A percentile compares a stretch with the other conserved stretches of the same genome.
phyloP scores from a whole-genome alignment of 2,797 vertebrate genomes.

The Platalea minor region DNA sequence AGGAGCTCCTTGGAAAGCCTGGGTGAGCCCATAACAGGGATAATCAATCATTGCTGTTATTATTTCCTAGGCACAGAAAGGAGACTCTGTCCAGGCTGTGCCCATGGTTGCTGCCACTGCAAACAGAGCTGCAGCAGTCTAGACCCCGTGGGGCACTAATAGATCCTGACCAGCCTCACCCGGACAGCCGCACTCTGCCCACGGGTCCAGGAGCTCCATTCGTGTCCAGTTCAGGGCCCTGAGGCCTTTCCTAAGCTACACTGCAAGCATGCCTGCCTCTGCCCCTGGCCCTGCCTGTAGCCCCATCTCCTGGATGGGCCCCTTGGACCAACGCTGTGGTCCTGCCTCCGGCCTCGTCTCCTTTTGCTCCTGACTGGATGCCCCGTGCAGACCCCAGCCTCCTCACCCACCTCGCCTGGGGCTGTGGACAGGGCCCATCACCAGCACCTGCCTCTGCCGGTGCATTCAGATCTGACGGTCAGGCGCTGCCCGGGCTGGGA shows the following conservation, averaged over 20 bases:
- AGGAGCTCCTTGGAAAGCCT: background rate
- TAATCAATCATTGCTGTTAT: background rate
- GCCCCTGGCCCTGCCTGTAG: background rate
- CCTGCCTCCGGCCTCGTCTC: background rate
- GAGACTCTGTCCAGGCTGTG: background rate
- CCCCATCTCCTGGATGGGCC: background rate
- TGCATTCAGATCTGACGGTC: rapidly evolving
- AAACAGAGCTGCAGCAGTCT: background rate
- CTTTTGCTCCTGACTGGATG: background rate
- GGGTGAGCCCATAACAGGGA: rapidly evolving
- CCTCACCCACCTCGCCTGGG: background rate
- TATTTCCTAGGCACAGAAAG: background rate
- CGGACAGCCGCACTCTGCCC: rapidly evolving
- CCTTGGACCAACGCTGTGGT: background rate
- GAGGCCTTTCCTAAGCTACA: background rate
- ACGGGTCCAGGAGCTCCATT: background rate
- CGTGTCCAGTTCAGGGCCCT: rapidly evolving
- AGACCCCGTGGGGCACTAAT: background rate
- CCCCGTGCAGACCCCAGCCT: background rate
- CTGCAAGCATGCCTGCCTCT: background rate
- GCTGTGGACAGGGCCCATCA: rapidly evolving
- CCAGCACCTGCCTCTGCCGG: background rate
- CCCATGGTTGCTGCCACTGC: background rate
- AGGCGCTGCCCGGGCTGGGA: background rate
- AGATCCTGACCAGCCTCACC: background rate